These are phyloP conservation scores for Ectemnius cavifrons DNA, from an alignment of 2,888 invertebrate genomes.

Conservation along the genomic window DNA sequence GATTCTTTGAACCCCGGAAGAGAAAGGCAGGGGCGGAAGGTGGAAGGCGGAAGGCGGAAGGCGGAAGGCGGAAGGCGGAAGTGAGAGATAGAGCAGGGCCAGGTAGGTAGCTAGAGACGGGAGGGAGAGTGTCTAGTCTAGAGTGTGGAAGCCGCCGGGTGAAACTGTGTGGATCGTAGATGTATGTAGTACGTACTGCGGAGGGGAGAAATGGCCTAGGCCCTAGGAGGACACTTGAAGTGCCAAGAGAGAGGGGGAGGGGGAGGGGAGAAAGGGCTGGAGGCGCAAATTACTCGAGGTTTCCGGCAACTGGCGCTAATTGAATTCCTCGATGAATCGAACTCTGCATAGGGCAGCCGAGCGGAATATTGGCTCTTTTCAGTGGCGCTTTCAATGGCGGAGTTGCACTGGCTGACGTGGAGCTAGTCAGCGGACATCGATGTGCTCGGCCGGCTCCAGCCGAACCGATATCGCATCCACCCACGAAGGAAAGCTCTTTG, in stretches of 20 bases:
- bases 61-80: no score
- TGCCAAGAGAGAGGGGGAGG: slow-evolving; percentile 8
- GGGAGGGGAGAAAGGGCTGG: slow-evolving; percentile 21
- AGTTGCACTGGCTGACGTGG: slow-evolving; percentile 25
- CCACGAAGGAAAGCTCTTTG: no score
- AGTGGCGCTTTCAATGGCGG: slow-evolving; percentile 59
- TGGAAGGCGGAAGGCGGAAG: no score
- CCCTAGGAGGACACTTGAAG: not conserved
- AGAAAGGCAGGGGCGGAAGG: no score
- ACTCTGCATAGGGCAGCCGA: slow-evolving; percentile 65
- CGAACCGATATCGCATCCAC: no score
- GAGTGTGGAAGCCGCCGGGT: not conserved
- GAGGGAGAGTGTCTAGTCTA: no score
- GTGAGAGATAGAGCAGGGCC: no score
- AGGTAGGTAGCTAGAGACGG: no score
- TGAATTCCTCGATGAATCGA: slow-evolving; percentile 75
- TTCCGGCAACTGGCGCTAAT: slow-evolving; percentile 75
- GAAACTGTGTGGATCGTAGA: not conserved
- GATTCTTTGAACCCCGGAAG: no score
- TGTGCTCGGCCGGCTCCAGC: no score
- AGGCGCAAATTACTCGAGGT: slow-evolving; percentile 74
- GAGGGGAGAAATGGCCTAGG: not conserved
- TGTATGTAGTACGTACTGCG: not conserved
- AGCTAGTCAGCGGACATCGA: slow-evolving; percentile 1
- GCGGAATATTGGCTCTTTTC: slow-evolving; percentile 74